Evolutionary conservation across 23 tunicate genomes (phyloP).

Genomic region (Halocynthia roretzi): DNA sequence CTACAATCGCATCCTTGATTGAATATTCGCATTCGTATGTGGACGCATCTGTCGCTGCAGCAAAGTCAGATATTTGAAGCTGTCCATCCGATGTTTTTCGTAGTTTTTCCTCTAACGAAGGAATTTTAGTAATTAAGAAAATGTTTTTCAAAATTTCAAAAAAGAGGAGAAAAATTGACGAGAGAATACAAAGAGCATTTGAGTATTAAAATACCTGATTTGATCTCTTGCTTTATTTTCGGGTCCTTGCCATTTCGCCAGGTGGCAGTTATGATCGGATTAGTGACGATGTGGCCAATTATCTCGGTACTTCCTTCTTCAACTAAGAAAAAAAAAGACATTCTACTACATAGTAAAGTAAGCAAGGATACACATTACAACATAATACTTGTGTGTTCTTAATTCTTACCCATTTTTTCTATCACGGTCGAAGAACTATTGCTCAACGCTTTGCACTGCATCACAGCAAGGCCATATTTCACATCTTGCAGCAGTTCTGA

Average conservation of each 20-base stretch:
- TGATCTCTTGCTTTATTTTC: no score
- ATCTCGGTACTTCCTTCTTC: slow-evolving; percentile 7
- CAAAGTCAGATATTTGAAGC: slow-evolving; percentile 15
- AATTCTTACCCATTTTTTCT: neutral
- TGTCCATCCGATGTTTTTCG: slow-evolving; percentile 12
- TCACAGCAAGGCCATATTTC: slow-evolving; percentile 13
- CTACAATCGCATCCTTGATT: neutral
- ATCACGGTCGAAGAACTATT: neutral
- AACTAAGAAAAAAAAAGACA: neutral
- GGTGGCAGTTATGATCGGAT: slow-evolving; percentile 24
- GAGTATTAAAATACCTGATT: no score
- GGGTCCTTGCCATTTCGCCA: slow-evolving; percentile 10
- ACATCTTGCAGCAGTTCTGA: slow-evolving; percentile 22
- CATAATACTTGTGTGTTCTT: neutral
- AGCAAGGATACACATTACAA: no score
- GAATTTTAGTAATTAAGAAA: no score
- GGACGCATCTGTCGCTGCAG: slow-evolving; percentile 3
- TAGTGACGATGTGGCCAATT: slow-evolving; percentile 28
- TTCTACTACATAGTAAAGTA: no score
- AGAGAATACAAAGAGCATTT: no score
- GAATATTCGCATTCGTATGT: slow-evolving; percentile 16
- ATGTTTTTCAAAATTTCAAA: no score
- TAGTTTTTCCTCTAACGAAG: no score
- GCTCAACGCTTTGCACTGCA: slow-evolving; percentile 14
- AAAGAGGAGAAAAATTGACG: no score